Percentiles rank a stretch among this genome's conserved stretches.
These are phyloP conservation scores for Drosophila grimshawi DNA, from an alignment of 1,140 invertebrate species.

Conservation along the genomic window DNA sequence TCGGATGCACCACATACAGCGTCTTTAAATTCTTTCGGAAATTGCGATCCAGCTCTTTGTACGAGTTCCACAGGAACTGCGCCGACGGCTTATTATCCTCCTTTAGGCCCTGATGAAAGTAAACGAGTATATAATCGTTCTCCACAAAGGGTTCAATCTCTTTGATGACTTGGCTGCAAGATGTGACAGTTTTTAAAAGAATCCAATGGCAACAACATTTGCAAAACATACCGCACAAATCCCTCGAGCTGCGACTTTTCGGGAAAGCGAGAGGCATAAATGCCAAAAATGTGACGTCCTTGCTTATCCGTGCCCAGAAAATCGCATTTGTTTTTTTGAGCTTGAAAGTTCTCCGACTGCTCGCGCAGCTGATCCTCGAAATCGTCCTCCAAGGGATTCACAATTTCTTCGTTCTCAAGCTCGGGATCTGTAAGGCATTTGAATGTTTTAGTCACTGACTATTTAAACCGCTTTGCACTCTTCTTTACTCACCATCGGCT, in stretches of 20 bases:
- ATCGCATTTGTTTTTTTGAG: conserved; percentile 75
- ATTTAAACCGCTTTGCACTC: not conserved
- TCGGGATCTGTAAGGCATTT: conserved; percentile 57
- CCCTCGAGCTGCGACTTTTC: conserved; percentile 86
- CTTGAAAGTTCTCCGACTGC: conserved; percentile 66
- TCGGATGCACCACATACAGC: conserved; percentile 99
- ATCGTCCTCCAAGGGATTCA: conserved; percentile 81
- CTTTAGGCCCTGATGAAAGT: conserved; percentile 98
- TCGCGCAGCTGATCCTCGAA: conserved; percentile 83
- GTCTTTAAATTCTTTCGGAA: conserved; percentile 99
- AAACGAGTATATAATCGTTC: conserved; percentile 99
- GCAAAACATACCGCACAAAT: conserved; percentile 67
- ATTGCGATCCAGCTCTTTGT: conserved; percentile 98
- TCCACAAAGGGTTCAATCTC: conserved; percentile 99
- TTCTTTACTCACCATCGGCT: conserved; percentile 67
- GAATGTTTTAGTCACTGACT: not conserved
- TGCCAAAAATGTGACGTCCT: conserved; percentile 97
- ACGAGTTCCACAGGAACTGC: conserved; percentile 98
- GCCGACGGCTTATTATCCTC: conserved; percentile 98
- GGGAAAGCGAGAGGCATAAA: conserved; percentile 97
- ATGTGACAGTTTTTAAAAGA: not conserved
- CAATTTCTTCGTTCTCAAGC: conserved; percentile 64
- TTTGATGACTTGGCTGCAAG: conserved; percentile 94
- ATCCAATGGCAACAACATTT: not conserved
- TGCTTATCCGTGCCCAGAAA: conserved; percentile 85